Conservation (phyloP, 2,113 vertebrate genomes). For the Myrmecophaga tridactyla region DNA sequence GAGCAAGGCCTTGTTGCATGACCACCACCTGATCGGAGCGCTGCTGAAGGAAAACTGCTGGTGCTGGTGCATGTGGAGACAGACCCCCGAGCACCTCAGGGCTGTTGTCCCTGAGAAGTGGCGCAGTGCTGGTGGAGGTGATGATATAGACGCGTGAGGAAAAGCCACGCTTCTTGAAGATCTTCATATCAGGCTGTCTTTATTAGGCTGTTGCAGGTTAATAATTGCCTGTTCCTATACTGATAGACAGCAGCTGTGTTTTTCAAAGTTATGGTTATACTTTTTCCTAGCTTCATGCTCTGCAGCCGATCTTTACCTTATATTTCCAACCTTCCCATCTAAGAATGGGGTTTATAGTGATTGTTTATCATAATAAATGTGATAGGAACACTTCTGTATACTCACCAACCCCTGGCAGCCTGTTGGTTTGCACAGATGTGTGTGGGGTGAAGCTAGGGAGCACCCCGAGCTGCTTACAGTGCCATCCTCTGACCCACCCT, state of each 20-base stretch:
- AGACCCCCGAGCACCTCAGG: too few relatives aligned
- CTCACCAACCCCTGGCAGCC: neutral
- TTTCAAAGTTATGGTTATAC: neutral
- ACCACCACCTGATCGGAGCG: neutral
- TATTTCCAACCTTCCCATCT: neutral
- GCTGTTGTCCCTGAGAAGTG: neutral
- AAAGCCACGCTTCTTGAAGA: neutral
- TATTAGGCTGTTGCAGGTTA: neutral
- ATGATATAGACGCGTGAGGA: neutral
- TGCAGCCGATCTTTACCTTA: neutral
- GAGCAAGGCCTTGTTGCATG: neutral
- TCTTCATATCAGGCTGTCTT: neutral
- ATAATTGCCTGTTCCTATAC: neutral
- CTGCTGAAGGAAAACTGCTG: neutral
- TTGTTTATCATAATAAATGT: neutral
- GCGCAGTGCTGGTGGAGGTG: neutral
- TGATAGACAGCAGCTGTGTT: neutral
- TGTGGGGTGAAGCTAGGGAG: neutral
- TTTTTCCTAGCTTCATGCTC: neutral
- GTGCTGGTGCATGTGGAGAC: neutral
- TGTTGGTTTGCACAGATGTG: neutral
- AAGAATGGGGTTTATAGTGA: neutral
- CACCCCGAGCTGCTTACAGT: neutral
- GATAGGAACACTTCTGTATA: neutral
- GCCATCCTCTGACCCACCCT: neutral